Base-by-base conservation (phyloP, 2,888 invertebrate species). In the Clunio marinus region DNA sequence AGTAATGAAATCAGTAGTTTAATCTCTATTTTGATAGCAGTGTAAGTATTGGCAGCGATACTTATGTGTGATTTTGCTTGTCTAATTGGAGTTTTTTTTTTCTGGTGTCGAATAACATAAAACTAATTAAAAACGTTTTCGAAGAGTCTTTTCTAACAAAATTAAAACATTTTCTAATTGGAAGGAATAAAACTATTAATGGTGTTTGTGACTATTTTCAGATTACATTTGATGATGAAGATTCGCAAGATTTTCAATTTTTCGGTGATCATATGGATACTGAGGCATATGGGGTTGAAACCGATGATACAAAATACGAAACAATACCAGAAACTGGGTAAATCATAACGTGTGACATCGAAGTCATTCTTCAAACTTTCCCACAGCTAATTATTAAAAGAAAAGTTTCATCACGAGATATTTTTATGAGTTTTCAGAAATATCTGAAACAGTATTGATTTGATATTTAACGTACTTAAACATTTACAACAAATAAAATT, bases 41-140 rank as follows among this genome's bases (percentile, higher is more conserved):
- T 63, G 63, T 63, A 63, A 63, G 63, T 63, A 63, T 63, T 45
- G 17, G 20, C n/a, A 17, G 22, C 59, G 57, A 20, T 59, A 10
- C 35, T 4, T 45, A 3, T 63, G 63, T 62, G 41, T 45, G 15
- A 10, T 51, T 5, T 17, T 4, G 2, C 3, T 51, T 51, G 51
- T 22, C 8, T 51, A 17, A n/a, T 51, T n/a, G 7, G 4, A 8
- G 22, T 8, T 20, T 2, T 51, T 51, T 2, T 15, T 20, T 51
- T 17, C 2, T 17, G n/a, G 22, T 17, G n/a, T 51, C 10, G 5
- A 51, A 15, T 51, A 51, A 41, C 41, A n/a, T 41, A 41, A 15
- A 41, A 41, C 41, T 2, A 41, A 41, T 8, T 8, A 32, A 10
- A n/a, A 41, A 41, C 41, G 2, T n/a, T 41, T 5, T 32, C 10